These are phyloP conservation scores for Cherax quadricarinatus DNA, from an alignment of 1,140 invertebrate genomes.

Conservation along the genomic window DNA sequence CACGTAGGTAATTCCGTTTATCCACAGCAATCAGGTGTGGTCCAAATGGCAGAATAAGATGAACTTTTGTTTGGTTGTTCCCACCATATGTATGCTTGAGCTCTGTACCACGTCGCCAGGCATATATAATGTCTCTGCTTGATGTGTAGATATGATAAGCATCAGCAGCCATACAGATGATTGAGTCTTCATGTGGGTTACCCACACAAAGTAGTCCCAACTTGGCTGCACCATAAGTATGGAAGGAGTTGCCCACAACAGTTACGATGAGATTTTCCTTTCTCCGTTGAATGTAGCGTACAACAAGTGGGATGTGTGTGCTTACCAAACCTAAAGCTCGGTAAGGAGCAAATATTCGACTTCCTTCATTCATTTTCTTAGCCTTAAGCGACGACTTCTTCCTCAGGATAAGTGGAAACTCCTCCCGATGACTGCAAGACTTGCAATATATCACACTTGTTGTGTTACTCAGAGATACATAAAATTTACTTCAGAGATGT, in stretches of 20 bases:
- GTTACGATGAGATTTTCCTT: slow-evolving; percentile 94
- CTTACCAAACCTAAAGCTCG: slow-evolving; percentile 94
- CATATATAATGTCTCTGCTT: slow-evolving; percentile 85
- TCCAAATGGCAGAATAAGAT: slow-evolving; percentile 91
- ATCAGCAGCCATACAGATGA: slow-evolving; percentile 89
- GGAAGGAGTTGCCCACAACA: slow-evolving; percentile 92
- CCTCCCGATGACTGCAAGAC: no score
- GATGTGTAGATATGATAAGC: slow-evolving; percentile 90
- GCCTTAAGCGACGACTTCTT: background rate
- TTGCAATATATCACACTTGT: no score
- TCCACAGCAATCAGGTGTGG: slow-evolving; percentile 91
- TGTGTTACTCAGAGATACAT: background rate
- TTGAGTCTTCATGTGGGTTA: slow-evolving; percentile 87
- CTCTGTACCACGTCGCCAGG: slow-evolving; percentile 92
- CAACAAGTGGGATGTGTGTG: slow-evolving; percentile 91
- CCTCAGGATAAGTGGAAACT: background rate
- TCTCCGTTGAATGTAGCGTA: slow-evolving; percentile 89
- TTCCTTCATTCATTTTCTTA: slow-evolving; percentile 75
- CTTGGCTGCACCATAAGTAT: slow-evolving; percentile 90
- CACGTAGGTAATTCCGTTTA: slow-evolving; percentile 84
- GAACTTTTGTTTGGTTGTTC: slow-evolving; percentile 87
- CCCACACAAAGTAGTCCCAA: slow-evolving; percentile 90
- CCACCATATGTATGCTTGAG: slow-evolving; percentile 89
- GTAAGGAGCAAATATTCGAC: slow-evolving; percentile 89
- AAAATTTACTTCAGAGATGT: no score